Evolutionary conservation across 2,113 vertebrate genomes (phyloP).

Genomic region (Melospiza melodia): DNA sequence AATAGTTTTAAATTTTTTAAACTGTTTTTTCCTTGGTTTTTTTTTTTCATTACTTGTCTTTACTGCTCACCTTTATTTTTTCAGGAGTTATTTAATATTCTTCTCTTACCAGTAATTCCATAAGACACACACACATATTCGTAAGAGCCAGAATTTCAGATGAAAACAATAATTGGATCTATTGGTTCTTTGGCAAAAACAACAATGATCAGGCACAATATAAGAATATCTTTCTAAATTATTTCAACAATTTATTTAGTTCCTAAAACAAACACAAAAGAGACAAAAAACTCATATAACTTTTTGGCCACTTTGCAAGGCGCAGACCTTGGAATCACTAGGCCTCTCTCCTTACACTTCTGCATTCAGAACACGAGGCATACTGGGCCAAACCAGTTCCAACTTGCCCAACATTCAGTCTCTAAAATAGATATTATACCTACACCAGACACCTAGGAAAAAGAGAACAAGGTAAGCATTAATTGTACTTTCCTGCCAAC

Average conservation of each 20-base stretch:
- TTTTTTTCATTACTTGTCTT: neutral
- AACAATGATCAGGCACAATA: fast-evolving
- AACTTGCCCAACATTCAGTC: neutral
- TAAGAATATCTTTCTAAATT: neutral
- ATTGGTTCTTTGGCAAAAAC: neutral
- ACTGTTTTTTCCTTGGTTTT: neutral
- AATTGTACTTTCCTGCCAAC: neutral
- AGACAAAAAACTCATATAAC: neutral
- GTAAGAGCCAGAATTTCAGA: neutral
- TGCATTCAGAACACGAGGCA: neutral
- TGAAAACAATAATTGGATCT: neutral
- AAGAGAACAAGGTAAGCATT: neutral
- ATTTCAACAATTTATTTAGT: neutral
- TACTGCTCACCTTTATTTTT: neutral
- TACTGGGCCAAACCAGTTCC: neutral
- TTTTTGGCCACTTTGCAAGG: neutral
- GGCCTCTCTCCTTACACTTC: neutral
- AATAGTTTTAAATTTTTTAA: neutral
- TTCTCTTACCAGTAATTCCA: neutral
- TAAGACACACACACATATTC: neutral
- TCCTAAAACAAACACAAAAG: neutral
- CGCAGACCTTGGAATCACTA: neutral
- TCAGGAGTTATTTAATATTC: neutral
- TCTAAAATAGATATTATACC: neutral
- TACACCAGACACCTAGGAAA: neutral